Percentiles rank a stretch among this genome's conserved stretches.
Evolutionary conservation across 2,113 vertebrate genomes (phyloP).

Genomic region (Periophthalmodon schlosseri): DNA sequence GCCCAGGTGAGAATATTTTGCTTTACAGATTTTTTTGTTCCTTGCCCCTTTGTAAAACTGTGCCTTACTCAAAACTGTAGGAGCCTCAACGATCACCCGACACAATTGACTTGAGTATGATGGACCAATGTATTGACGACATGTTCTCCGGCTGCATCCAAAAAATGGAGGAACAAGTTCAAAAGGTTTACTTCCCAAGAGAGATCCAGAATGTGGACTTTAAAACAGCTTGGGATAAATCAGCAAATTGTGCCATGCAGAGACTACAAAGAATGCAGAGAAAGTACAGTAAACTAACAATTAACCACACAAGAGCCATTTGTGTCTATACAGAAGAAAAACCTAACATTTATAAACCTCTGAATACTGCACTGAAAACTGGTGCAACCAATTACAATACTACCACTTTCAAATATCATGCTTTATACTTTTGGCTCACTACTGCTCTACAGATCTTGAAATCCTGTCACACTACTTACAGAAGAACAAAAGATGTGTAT

Average conservation of each 20-base stretch:
- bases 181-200: background rate
- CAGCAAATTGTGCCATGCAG: accelerated
- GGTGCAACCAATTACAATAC: accelerated
- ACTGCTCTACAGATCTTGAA: conserved; percentile 24
- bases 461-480: background rate
- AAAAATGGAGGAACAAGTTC: background rate
- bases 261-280: accelerated
- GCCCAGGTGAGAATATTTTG: background rate
- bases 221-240: accelerated
- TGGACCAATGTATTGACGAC: conserved; percentile 23
- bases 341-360: background rate
- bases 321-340: conserved; percentile 22
- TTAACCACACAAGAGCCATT: conserved; percentile 23
- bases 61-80: background rate
- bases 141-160: conserved; percentile 16
- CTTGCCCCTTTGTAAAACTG: background rate
- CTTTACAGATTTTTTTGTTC: background rate
- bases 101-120: conserved; percentile 3
- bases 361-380: conserved; percentile 10
- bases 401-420: conserved; percentile 13
- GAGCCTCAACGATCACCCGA: background rate
- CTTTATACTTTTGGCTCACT: conserved; percentile 43
- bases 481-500: accelerated
- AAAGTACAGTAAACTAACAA: conserved; percentile 4
- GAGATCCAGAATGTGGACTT: background rate